Base-by-base conservation (phyloP, 2,113 vertebrate species). In the Halcyon malimbica region DNA sequence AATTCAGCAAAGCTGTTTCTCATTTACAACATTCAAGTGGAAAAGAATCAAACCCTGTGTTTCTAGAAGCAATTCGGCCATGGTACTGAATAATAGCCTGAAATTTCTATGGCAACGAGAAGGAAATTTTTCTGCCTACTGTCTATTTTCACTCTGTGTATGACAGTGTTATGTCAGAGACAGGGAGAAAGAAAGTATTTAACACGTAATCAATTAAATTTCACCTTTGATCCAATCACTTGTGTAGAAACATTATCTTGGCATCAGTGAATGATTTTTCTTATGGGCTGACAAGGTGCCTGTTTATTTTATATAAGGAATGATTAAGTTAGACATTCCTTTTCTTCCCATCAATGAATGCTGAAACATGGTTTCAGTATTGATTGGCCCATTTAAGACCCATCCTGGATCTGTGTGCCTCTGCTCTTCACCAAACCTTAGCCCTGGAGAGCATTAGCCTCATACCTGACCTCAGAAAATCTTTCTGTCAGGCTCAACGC, bases 141-240 rank as follows among this genome's bases (percentile, higher is more conserved):
- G 51, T 80, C 83, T 85, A 67, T 81, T 97, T 78, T 96, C 77
- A 89, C 39, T 92, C 65, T 59, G 5, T 81, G 17, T 68, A 75
- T 0, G 13, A 86, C 21, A 78, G 18, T 78, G 48, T 64, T 87
- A 63, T 94, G 53, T 68, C 65, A 93, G 50, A 83, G 65, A 63
- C 44, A 77, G 26, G 29, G 14, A 91, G 48, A 81, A 23, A 86
- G 89, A 97, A 85, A 96, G 89, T 87, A 96, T 92, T 95, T 94
- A 96, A 83, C 89, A 96, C 87, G 77, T 92, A 96, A 98, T 97
- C 96, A 97, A 96, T 97, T 98, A 97, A 96, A 82, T 85, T 93
- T 97, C 68, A 87, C 96, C 97, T 97, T 97, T 97, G 92, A 96
- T 96, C 81, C 96, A 97, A 88, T 97, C 97, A 97, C 93, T 96